phyloP scores from a whole-genome alignment of 1,140 invertebrate species.

The Acarapis woodi region DNA sequence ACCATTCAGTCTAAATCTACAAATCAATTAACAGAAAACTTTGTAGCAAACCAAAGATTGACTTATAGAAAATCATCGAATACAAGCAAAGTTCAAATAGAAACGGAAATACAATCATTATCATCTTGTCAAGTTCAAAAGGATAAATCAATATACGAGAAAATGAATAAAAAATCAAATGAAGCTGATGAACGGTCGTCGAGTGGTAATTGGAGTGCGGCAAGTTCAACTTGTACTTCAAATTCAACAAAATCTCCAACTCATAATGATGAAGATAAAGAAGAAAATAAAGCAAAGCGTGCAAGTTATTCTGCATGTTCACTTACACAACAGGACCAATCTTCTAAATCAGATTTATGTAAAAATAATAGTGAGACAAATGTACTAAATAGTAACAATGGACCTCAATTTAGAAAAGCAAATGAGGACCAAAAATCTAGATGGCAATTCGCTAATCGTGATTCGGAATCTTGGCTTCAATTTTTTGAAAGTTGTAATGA shows the following conservation, averaged over 20 bases:
- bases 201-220: constrained; percentile 69
- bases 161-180: constrained; percentile 16
- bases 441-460: constrained; percentile 4
- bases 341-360: too few species aligned
- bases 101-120: background rate
- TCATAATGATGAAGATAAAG: constrained; percentile 24
- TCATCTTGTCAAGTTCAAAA: background rate
- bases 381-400: background rate
- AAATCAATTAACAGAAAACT: too few species aligned
- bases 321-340: constrained; percentile 4
- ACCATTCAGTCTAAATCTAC: background rate
- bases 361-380: background rate
- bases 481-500: constrained; percentile 1
- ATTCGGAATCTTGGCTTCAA: constrained; percentile 7
- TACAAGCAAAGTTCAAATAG: too few species aligned
- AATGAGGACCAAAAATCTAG: background rate
- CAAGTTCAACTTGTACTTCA: constrained; percentile 42
- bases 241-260: too few species aligned
- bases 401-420: background rate
- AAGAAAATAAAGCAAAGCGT: background rate
- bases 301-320: constrained; percentile 11
- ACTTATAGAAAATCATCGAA: too few species aligned
- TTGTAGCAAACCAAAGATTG: too few species aligned
- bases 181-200: constrained; percentile 47
- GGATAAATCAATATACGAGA: constrained; percentile 7